Evolutionary conservation across 1,140 invertebrate species (phyloP).

Genomic region (Psix sp.): DNA sequence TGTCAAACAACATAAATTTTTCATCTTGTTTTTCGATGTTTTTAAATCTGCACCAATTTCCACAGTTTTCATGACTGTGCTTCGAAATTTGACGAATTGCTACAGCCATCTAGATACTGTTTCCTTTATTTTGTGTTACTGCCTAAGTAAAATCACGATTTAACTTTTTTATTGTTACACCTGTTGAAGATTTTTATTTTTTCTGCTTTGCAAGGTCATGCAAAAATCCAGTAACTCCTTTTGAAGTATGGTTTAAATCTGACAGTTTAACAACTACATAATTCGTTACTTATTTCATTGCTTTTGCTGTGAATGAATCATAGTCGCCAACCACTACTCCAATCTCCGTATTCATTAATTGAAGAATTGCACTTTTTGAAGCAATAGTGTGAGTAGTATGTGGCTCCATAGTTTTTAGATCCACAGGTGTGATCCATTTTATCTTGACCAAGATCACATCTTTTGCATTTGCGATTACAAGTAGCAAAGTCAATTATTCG

Average conservation of each 20-base stretch:
- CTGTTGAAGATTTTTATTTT: conserved; percentile 36
- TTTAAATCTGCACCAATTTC: conserved; percentile 37
- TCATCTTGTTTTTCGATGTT: neutral
- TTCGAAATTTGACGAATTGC: conserved; percentile 45
- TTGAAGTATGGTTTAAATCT: conserved; percentile 48
- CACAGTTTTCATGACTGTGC: conserved; percentile 42
- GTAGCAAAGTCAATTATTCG: conserved; percentile 34
- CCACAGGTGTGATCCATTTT: too few species aligned
- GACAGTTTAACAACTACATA: conserved; percentile 44
- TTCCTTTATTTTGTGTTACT: conserved; percentile 44
- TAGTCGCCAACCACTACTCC: too few species aligned
- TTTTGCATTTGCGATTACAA: conserved; percentile 40
- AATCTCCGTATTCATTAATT: too few species aligned
- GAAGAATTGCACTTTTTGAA: too few species aligned
- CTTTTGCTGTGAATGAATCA: too few species aligned
- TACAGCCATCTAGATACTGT: conserved; percentile 23
- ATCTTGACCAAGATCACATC: conserved; percentile 25
- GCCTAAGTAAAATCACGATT: conserved; percentile 45
- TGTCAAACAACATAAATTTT: too few species aligned
- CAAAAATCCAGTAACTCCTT: conserved; percentile 35
- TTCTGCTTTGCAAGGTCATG: conserved; percentile 36
- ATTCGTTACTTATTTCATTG: conserved; percentile 14
- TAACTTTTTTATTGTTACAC: conserved; percentile 41
- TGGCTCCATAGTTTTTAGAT: too few species aligned
- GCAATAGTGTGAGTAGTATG: too few species aligned